Conservation (phyloP, 1,140 invertebrate species). For the Drosophila ohnishii region DNA sequence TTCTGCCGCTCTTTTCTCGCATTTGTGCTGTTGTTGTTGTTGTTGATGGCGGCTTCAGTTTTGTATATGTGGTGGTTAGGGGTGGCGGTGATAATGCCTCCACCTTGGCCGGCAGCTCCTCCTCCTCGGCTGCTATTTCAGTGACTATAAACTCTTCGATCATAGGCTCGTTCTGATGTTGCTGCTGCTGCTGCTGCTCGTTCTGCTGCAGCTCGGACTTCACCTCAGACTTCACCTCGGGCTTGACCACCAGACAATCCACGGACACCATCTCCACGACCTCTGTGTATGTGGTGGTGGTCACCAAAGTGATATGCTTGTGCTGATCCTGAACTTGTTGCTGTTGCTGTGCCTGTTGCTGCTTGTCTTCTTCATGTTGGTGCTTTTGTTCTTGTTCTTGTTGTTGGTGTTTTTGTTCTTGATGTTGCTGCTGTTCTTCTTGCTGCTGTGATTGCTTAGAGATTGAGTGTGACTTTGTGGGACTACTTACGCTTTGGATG, state of each 20-base stretch:
- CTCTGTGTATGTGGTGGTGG: conserved; percentile 24
- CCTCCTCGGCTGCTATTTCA: not conserved
- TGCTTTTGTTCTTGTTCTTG: not conserved
- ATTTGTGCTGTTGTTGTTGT: no score
- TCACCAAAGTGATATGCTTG: conserved; percentile 23
- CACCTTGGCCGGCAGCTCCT: not conserved
- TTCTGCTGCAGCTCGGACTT: not conserved
- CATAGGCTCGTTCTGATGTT: not conserved
- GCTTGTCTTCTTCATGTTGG: no score
- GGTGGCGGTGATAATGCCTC: not conserved
- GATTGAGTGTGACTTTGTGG: not conserved
- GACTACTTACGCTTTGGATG: conserved; percentile 82
- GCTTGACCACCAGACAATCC: conserved; percentile 19
- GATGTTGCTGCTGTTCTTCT: not conserved
- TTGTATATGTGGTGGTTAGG: not conserved
- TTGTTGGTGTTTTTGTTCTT: not conserved
- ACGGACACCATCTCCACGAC: conserved; percentile 23
- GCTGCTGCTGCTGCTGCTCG: no score
- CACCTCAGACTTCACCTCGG: not conserved
- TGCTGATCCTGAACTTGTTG: not conserved
- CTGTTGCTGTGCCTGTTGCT: not conserved
- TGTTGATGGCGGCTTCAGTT: not conserved
- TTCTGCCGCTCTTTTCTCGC: conserved; percentile 7
- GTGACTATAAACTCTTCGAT: not conserved
- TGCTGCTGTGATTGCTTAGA: conserved; percentile 14